Conservation (phyloP, 2,888 invertebrate species). For the Neelides folsomi region DNA sequence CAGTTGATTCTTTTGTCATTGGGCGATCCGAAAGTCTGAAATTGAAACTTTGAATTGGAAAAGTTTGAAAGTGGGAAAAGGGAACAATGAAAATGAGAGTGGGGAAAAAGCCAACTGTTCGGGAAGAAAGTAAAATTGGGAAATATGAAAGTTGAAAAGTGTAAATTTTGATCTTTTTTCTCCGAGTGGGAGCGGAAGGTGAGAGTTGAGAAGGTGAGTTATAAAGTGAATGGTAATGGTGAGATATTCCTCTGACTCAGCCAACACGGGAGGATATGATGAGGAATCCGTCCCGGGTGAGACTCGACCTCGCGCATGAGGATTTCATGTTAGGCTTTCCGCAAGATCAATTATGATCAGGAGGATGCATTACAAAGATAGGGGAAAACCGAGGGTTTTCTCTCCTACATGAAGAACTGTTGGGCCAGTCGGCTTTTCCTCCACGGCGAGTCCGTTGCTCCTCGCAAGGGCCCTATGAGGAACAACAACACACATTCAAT, state of each 20-base stretch:
- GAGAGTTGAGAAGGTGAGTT: slow-evolving; percentile 2
- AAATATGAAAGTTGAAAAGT: slow-evolving; percentile 3
- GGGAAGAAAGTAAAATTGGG: not conserved
- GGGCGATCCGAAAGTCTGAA: too few species aligned
- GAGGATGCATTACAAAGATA: slow-evolving; percentile 9
- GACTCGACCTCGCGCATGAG: slow-evolving; percentile 2
- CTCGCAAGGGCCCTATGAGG: too few species aligned
- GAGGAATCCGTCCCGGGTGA: not conserved
- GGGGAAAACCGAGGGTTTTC: not conserved
- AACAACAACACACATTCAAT: too few species aligned
- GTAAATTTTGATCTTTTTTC: not conserved
- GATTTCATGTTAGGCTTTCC: slow-evolving; percentile 9
- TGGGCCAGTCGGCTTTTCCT: too few species aligned
- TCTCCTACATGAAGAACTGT: not conserved
- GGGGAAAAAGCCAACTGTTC: too few species aligned
- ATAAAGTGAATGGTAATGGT: not conserved
- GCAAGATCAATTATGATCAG: slow-evolving; percentile 18
- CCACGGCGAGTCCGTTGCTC: too few species aligned
- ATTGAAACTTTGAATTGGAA: too few species aligned
- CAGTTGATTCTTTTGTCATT: too few species aligned
- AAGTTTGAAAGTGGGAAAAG: too few species aligned
- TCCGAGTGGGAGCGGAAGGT: not conserved
- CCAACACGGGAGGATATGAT: too few species aligned
- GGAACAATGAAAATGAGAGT: too few species aligned
- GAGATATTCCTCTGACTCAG: not conserved